phyloP scores from a whole-genome alignment of 2,888 invertebrate genomes.

The Drosophila maculinotata region DNA sequence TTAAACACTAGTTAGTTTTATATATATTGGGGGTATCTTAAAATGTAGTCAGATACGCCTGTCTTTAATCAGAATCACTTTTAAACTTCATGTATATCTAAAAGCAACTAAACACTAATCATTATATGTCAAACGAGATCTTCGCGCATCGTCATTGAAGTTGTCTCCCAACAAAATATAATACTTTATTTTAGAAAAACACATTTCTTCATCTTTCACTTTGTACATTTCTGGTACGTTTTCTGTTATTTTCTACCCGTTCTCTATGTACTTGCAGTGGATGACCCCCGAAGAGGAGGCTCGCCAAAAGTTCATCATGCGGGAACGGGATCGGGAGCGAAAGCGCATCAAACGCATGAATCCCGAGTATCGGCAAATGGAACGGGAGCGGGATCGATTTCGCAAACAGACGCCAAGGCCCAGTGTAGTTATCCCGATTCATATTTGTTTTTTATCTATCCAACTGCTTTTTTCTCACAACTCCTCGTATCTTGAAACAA shows the following conservation, averaged over 20 bases:
- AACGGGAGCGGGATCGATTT: slow-evolving; percentile 79
- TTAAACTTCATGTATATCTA: too few species aligned
- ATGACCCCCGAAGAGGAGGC: slow-evolving; percentile 79
- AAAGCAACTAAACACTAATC: too few species aligned
- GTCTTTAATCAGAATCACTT: too few species aligned
- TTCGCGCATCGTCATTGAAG: slow-evolving; percentile 49
- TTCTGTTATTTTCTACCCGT: slow-evolving; percentile 48
- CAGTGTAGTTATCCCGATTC: slow-evolving; percentile 73
- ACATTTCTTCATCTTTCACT: slow-evolving; percentile 1
- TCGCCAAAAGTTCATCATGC: slow-evolving; percentile 79
- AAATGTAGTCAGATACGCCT: too few species aligned
- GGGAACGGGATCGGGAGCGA: slow-evolving; percentile 77
- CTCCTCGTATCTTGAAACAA: slow-evolving; percentile 26
- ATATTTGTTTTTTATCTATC: slow-evolving; percentile 19
- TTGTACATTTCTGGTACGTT: background rate
- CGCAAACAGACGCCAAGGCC: slow-evolving; percentile 81
- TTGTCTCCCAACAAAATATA: slow-evolving; percentile 12
- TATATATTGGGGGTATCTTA: too few species aligned
- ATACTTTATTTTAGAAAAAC: too few species aligned
- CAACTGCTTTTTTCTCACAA: slow-evolving; percentile 7
- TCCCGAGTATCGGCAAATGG: slow-evolving; percentile 80
- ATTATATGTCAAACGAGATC: background rate
- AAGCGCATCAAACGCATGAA: slow-evolving; percentile 79
- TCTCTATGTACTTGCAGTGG: slow-evolving; percentile 72
- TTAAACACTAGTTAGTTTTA: too few species aligned